Percentiles rank a stretch among this genome's conserved stretches.
phyloP scores from a whole-genome alignment of 2,113 vertebrate genomes.

The Sinocyclocheilus anophthalmus region DNA sequence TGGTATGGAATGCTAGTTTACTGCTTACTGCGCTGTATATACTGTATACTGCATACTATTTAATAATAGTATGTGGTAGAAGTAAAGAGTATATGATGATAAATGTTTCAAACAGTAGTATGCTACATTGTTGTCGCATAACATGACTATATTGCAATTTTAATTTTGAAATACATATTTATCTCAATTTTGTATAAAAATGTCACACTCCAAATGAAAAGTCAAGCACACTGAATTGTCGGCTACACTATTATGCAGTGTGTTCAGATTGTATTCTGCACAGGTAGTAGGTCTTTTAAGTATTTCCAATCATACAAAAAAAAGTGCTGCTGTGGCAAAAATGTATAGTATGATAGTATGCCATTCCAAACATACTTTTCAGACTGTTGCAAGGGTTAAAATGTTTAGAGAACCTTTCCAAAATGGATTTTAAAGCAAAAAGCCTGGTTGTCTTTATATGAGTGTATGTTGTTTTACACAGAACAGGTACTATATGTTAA shows the following conservation, averaged over 20 bases:
- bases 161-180: not conserved
- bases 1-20: conserved; percentile 25
- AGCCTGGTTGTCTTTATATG: conserved; percentile 6
- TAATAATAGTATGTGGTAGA: not conserved
- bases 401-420: not conserved
- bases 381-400: not conserved
- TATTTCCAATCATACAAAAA: not conserved
- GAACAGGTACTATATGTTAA: conserved; percentile 46
- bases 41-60: conserved; percentile 17
- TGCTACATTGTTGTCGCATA: not conserved
- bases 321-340: not conserved
- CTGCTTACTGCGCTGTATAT: not conserved
- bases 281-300: not conserved
- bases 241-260: not conserved
- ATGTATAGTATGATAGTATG: not conserved
- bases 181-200: not conserved
- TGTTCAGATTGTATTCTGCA: not conserved
- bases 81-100: not conserved
- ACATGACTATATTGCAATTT: not conserved
- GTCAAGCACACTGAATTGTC: not conserved
- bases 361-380: conserved; percentile 18
- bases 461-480: conserved; percentile 16
- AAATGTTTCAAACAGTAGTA: not conserved
- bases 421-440: not conserved
- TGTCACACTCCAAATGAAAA: not conserved